Base-by-base conservation (phyloP, 2,888 invertebrate species). In the Epirrhoe tristata region DNA sequence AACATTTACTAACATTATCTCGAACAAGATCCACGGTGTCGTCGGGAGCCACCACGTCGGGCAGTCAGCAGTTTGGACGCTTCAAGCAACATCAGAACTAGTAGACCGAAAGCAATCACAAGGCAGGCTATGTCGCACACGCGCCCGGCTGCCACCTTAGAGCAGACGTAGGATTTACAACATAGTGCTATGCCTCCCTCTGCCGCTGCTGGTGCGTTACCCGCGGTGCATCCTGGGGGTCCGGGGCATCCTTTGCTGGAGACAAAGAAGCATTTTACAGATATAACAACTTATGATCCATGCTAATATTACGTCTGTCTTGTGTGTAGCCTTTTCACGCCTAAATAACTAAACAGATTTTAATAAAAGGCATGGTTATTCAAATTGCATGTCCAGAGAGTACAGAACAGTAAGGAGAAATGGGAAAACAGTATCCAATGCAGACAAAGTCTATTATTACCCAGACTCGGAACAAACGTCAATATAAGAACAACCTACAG, bases 91-190 rank as follows among this genome's bases (percentile, higher is more conserved):
- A 63, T n/a, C 17, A 63, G 12, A 0, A 46, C 0, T 1, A 63
- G 52, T 0, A 63, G 52, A n/a, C 16, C 12, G 17, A 63, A 10
- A 3, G 57, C 57, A 12, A 63, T 46, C 12, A 63, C 17, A 5
- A 58, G 17, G 52, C 52, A 62, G 5, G 55, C 50, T n/a, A 39
- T 50, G n/a, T 62, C 53, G 8, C 61, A 62, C 24, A 62, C 12
- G 36, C 24, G 55, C 5, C 62, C 55, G 12, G 16, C 50, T 6
- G 55, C 36, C 5, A 62, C 0, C 24, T 48, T 24, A 4, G 32
- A n/a, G 55, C 62, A 62, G 6, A 56, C 1, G 55, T 14, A 50
- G 2, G 62, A 56, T 6, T 50, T 6, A 17, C 62, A 62, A 50
- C 62, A 36, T 5, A 0, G 51, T 17, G 17, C 50, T 10, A 10